phyloP scores from a whole-genome alignment of 2,797 vertebrate genomes.

The Ctenosaura bakeri region DNA sequence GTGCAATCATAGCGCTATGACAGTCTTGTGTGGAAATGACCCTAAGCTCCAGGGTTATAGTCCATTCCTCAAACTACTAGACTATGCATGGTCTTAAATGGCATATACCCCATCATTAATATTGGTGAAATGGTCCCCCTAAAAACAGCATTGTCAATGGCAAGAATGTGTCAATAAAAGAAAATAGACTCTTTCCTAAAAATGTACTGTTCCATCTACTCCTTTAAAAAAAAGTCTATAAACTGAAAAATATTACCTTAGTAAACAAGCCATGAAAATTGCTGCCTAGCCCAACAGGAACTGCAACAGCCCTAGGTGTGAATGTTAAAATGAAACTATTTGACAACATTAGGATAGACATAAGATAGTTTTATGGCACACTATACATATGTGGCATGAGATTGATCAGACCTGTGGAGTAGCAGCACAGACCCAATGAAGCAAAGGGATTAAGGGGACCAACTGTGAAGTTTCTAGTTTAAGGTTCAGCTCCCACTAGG shows the following conservation, averaged over 20 bases:
- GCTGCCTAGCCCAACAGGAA: constrained; percentile 35
- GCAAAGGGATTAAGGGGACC: neutral
- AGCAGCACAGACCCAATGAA: neutral
- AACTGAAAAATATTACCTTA: constrained; percentile 39
- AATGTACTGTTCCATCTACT: constrained; percentile 47
- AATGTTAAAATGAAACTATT: neutral
- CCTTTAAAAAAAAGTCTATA: constrained; percentile 48
- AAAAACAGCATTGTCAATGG: constrained; percentile 39
- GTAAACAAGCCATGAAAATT: constrained; percentile 54
- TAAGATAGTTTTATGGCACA: constrained; percentile 10
- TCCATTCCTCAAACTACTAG: neutral
- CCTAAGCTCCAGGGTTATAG: too few species aligned
- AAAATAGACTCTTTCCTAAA: constrained; percentile 55
- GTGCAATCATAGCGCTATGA: too few species aligned
- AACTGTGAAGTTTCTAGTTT: neutral
- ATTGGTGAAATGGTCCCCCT: constrained; percentile 37
- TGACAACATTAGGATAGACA: neutral
- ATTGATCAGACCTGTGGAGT: constrained; percentile 13
- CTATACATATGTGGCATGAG: neutral
- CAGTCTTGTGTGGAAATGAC: too few species aligned
- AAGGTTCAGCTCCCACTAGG: neutral
- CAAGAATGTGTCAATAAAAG: constrained; percentile 51
- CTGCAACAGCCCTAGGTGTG: constrained; percentile 1
- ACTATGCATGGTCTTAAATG: too few species aligned
- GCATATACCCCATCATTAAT: neutral